phyloP scores from a whole-genome alignment of 2,888 invertebrate genomes.

The Panzeria rudis region DNA sequence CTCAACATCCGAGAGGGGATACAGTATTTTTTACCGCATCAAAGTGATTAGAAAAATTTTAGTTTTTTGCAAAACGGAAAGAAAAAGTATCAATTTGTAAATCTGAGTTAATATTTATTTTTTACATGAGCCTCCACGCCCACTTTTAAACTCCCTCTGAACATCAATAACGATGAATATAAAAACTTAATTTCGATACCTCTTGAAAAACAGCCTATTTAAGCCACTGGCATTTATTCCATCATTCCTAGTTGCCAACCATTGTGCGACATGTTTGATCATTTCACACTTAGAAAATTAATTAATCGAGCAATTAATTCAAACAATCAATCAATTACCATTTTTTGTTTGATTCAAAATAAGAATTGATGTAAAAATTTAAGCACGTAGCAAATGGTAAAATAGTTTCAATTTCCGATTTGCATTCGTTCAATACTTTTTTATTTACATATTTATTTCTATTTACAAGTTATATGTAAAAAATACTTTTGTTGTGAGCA shows the following conservation, averaged over 20 bases:
- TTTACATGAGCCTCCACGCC: too few relatives aligned
- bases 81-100: too few relatives aligned
- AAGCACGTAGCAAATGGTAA: slow-evolving; percentile 53
- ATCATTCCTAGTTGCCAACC: not conserved
- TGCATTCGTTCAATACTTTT: slow-evolving; percentile 25
- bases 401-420: slow-evolving; percentile 63
- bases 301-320: slow-evolving; percentile 25
- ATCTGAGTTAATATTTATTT: too few relatives aligned
- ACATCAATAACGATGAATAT: too few relatives aligned
- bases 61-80: too few relatives aligned
- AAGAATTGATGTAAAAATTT: slow-evolving; percentile 4
- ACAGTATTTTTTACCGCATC: too few relatives aligned
- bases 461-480: not conserved
- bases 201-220: too few relatives aligned
- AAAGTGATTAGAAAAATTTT: too few relatives aligned
- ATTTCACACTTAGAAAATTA: slow-evolving; percentile 15
- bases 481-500: not conserved
- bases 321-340: slow-evolving; percentile 28
- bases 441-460: too few relatives aligned
- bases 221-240: not conserved
- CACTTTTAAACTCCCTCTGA: too few relatives aligned
- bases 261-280: not conserved
- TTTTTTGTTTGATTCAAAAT: not conserved
- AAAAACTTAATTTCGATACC: too few relatives aligned
- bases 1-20: too few relatives aligned